Base-by-base conservation (phyloP, 2,797 vertebrate species). In the Brotula barbata region DNA sequence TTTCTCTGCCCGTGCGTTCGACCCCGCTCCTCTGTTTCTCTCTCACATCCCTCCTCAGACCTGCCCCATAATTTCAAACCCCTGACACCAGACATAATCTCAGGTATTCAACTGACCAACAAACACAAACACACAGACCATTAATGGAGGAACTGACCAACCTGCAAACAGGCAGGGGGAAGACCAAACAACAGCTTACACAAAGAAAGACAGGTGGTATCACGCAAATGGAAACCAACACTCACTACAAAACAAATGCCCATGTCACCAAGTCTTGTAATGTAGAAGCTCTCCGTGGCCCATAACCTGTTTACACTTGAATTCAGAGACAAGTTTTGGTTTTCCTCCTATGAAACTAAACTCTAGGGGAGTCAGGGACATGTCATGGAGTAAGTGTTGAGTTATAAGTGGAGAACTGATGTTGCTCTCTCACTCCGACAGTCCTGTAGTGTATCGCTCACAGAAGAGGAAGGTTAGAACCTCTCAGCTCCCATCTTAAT, bases 51-150 rank as follows among this genome's bases (percentile, higher is more conserved):
- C 15, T 63, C 64, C 21, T 82, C 25, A 89, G 76, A 44, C 85
- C 66, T 73, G 77, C 54, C 80, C 79, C 67, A 85, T 41, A 68
- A 23, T 80, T 59, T 81, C 39, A 88, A 81, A 71, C 84, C 58
- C 88, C 85, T 82, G 75, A 77, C 78, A 76, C 63, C 80, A 89
- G 75, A 77, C 80, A 80, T 76, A 85, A 92, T 94, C 92, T 98
- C 95, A 96, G 96, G 95, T 94, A 93, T 89, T 78, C 84, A 79
- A 74, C 84, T 73, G 73, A 71, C 73, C 62, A 73, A 85, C 76
- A 75, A 78, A 73, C 74, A 56, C 62, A 51, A 44, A 49, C 71
- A 64, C 62, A 37, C 59, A 55, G 15, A 51, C 33, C 56, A 52
- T 15, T 52, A 21, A 64, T 59, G 70, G 58, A 80, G 52, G 43